Evolutionary conservation across 2,797 vertebrate genomes (phyloP), one percentile per base, ranked within the genome.

Genomic region (Champsocephalus esox): DNA sequence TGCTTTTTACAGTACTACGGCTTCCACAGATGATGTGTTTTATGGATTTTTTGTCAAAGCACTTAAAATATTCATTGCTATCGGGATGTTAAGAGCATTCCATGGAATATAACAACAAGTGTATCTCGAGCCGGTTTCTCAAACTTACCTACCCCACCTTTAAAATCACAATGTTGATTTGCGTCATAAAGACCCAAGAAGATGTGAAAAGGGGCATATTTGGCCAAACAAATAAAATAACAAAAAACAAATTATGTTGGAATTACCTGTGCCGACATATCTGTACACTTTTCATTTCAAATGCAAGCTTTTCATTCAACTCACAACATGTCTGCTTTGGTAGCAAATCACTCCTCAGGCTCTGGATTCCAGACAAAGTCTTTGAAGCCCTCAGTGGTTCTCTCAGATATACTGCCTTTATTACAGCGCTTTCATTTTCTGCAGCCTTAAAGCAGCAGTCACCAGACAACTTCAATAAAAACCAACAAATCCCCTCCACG

Each of bases 361-460:
- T 65, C 32, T 1, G 3, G 48, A 80, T 73, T 77, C 77, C 80
- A 78, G 72, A 63, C 45, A 60, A 64, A 63, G 14, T 61, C 73
- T 80, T 79, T 76, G 57, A 83, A 80, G 66, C 73, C 67, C 2
- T 1, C 24, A 11, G 17, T 19, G 61, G 68, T 69, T 58, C 60
- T 73, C 57, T 74, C 12, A 75, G 66, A 79, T 67, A 70, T 68
- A 60, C 65, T 65, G 52, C 72, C 34, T 73, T 54, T 61, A 73
- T 73, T 85, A 88, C 73, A 83, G 57, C 50, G 41, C 66, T 88
- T 92, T 85, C 44, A 94, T 93, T 94, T 94, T 91, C 94, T 93
- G 90, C 34, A 8, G 79, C 72, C 67, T 77, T 61, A 83, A 77
- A 71, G 57, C 79, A 79, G 48, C 48, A 50, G 61, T 69, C 72